Evolutionary conservation across 1,140 invertebrate species (phyloP).

Genomic region (Sitodiplosis mosellana): DNA sequence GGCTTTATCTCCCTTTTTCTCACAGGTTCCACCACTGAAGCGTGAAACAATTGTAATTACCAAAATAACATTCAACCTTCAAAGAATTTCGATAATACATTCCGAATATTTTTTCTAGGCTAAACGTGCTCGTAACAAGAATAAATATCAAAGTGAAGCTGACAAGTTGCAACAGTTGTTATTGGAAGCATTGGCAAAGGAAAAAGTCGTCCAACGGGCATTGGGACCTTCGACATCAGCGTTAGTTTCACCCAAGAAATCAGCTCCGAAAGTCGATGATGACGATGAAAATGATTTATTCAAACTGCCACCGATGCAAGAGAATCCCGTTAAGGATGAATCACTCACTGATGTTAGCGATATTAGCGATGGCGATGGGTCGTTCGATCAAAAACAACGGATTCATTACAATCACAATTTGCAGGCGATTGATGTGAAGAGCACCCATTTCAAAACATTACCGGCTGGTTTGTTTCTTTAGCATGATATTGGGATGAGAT

Average conservation of each 20-base stretch:
- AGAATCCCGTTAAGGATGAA: background rate
- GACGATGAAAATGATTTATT: conserved; percentile 44
- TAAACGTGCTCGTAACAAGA: conserved; percentile 55
- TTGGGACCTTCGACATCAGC: conserved; percentile 33
- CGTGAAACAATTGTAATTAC: conserved; percentile 76
- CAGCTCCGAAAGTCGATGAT: conserved; percentile 9
- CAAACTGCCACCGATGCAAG: conserved; percentile 41
- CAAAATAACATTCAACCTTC: background rate
- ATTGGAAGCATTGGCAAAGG: conserved; percentile 34
- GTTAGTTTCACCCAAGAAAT: conserved; percentile 18
- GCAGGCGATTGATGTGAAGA: conserved; percentile 61
- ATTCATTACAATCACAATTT: conserved; percentile 37
- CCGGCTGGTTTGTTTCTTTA: too few relatives aligned
- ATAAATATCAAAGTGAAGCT: conserved; percentile 50
- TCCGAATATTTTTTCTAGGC: conserved; percentile 32
- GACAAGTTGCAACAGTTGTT: conserved; percentile 55
- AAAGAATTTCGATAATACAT: conserved; percentile 1
- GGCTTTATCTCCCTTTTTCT: too few relatives aligned
- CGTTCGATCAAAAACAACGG: conserved; percentile 25
- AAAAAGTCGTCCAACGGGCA: conserved; percentile 37
- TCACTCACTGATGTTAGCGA: background rate
- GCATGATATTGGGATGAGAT: too few relatives aligned
- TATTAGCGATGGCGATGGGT: conserved; percentile 9
- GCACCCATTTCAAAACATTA: conserved; percentile 56
- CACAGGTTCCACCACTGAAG: conserved; percentile 18